A percentile compares a stretch with the other conserved stretches of the same genome.
These are phyloP conservation scores for Channa striata DNA, from an alignment of 2,797 vertebrate species.

Conservation along the genomic window DNA sequence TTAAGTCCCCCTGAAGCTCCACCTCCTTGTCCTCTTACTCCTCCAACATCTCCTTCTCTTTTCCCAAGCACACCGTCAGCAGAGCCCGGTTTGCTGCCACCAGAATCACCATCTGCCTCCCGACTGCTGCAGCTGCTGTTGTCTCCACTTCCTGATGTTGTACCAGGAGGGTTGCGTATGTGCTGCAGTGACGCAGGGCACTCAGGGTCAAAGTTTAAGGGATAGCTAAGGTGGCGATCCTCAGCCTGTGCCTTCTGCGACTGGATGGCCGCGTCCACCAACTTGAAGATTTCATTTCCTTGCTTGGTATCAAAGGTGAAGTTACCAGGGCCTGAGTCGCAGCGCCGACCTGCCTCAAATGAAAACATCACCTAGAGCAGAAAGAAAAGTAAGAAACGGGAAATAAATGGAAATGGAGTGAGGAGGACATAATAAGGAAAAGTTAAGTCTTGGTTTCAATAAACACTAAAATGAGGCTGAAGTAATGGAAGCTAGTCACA, in stretches of 20 bases:
- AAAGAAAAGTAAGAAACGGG: too few species aligned
- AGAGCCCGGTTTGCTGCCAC: constrained; percentile 79
- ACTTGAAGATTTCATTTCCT: constrained; percentile 94
- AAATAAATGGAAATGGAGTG: too few species aligned
- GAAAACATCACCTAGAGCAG: constrained; percentile 97
- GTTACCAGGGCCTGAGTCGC: constrained; percentile 95
- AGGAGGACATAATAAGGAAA: background rate
- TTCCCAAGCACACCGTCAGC: constrained; percentile 82
- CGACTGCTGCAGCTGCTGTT: constrained; percentile 75
- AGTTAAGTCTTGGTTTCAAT: background rate
- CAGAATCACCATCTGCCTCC: constrained; percentile 83
- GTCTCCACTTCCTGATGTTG: constrained; percentile 27
- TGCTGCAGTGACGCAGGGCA: constrained; percentile 70
- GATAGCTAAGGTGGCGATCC: constrained; percentile 83
- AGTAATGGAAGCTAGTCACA: constrained; percentile 23
- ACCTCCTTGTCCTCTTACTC: constrained; percentile 59
- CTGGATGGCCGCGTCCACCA: constrained; percentile 93
- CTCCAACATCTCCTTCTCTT: constrained; percentile 73
- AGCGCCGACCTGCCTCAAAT: constrained; percentile 96
- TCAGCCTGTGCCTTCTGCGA: constrained; percentile 90
- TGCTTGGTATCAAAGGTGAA: constrained; percentile 98
- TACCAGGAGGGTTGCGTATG: constrained; percentile 47
- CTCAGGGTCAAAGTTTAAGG: constrained; percentile 78
- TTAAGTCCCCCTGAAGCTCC: constrained; percentile 76
- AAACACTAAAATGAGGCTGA: constrained; percentile 5